Evolutionary conservation across 2,888 invertebrate genomes (phyloP).

Genomic region (Clepsis dumicolana): DNA sequence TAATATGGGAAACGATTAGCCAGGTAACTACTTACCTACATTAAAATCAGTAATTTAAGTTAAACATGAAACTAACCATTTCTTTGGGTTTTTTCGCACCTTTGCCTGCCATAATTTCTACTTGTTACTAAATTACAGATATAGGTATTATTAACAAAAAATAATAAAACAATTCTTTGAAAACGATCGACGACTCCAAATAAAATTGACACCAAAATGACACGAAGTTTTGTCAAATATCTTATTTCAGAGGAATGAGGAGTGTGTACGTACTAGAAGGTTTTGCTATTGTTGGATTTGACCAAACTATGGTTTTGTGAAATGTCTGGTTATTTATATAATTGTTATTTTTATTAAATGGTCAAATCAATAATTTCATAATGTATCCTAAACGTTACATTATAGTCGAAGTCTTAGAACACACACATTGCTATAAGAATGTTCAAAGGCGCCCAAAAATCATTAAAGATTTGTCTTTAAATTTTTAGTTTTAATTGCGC

Average conservation of each 20-base stretch:
- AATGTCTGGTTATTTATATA: too few species aligned
- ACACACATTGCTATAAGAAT: not conserved
- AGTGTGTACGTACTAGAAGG: not conserved
- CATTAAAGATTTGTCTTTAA: too few species aligned
- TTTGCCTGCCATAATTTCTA: conserved; percentile 6
- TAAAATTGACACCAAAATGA: not conserved
- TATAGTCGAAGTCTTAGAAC: not conserved
- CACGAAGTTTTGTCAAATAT: not conserved
- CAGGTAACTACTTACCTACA: too few species aligned
- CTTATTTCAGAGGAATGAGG: not conserved
- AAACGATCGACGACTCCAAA: not conserved
- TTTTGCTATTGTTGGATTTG: not conserved
- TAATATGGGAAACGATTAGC: too few species aligned
- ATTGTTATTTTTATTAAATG: too few species aligned
- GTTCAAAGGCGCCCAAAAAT: not conserved
- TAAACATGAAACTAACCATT: conserved; percentile 46
- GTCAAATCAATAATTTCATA: too few species aligned
- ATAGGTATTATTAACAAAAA: not conserved
- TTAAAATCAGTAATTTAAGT: too few species aligned
- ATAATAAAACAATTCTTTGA: not conserved
- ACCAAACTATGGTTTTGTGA: too few species aligned
- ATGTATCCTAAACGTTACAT: too few species aligned
- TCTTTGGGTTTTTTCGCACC: conserved; percentile 47
- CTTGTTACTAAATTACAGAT: not conserved
- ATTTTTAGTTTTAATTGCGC: too few species aligned